These are phyloP conservation scores for Drosophila emarginata DNA, from an alignment of 2,888 invertebrate genomes.

Conservation along the genomic window DNA sequence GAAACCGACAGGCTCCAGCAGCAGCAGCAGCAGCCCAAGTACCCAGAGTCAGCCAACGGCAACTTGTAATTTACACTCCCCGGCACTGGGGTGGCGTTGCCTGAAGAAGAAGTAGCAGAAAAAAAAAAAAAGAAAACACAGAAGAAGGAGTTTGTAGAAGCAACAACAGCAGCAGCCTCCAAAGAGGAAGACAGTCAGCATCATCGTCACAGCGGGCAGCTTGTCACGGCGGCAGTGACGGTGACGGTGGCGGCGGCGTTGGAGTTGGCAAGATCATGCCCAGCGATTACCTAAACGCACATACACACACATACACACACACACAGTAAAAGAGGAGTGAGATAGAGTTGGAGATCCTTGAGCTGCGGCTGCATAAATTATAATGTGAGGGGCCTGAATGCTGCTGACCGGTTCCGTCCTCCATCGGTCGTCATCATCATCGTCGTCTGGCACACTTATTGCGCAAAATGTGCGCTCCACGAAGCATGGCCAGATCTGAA, in stretches of 20 bases:
- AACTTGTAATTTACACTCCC: conserved; percentile 74
- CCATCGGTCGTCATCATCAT: conserved; percentile 36
- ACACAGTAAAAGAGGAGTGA: background rate
- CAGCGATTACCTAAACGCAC: conserved; percentile 76
- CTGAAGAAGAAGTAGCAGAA: conserved; percentile 37
- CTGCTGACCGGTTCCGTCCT: conserved; percentile 61
- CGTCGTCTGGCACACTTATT: conserved; percentile 71
- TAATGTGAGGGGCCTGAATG: conserved; percentile 54
- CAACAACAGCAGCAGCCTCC: conserved; percentile 34
- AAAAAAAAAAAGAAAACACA: background rate
- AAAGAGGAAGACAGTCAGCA: conserved; percentile 24
- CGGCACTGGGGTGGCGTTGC: conserved; percentile 68
- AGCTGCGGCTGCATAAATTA: conserved; percentile 74
- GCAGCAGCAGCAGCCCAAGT: conserved; percentile 24
- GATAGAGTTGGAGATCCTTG: conserved; percentile 61
- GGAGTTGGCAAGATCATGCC: conserved; percentile 68
- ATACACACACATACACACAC: conserved; percentile 20
- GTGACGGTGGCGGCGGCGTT: conserved; percentile 48
- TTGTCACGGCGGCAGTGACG: conserved; percentile 61
- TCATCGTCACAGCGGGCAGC: conserved; percentile 69
- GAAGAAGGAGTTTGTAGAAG: conserved; percentile 17
- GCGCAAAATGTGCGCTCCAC: conserved; percentile 74
- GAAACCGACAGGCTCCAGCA: conserved; percentile 72
- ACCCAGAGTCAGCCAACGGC: conserved; percentile 53
- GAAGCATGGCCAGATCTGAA: conserved; percentile 66